These are phyloP conservation scores for Cerceris rybyensis DNA, from an alignment of 2,888 invertebrate genomes.

Conservation along the genomic window DNA sequence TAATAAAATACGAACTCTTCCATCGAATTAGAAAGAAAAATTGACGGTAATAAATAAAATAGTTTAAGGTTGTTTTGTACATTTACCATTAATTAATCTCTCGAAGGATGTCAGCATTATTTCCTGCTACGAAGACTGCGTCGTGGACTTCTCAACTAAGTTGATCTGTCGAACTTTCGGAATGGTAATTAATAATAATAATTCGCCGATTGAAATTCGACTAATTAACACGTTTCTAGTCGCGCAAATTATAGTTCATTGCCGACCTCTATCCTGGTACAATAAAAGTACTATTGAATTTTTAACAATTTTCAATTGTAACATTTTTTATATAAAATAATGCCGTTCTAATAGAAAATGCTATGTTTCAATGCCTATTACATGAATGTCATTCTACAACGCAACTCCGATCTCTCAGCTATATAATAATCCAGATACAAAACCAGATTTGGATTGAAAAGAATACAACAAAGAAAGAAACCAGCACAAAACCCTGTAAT, in stretches of 20 bases:
- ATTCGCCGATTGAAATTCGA: too few species aligned
- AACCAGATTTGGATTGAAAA: too few species aligned
- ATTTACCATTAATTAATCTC: slow-evolving; percentile 26
- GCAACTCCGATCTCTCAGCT: too few species aligned
- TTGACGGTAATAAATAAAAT: slow-evolving; percentile 11
- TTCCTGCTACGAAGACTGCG: slow-evolving; percentile 17
- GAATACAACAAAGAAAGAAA: too few species aligned
- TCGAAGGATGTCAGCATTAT: background rate
- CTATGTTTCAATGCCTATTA: too few species aligned
- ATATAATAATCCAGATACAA: too few species aligned
- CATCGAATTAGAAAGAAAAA: background rate
- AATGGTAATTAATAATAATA: slow-evolving; percentile 1
- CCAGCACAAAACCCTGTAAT: too few species aligned
- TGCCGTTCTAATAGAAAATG: background rate
- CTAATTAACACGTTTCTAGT: background rate
- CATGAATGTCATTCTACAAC: too few species aligned
- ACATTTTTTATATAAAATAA: background rate
- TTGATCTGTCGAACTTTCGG: background rate
- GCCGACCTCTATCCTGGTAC: background rate
- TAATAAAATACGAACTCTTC: slow-evolving; percentile 5
- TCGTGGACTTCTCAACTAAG: slow-evolving; percentile 8
- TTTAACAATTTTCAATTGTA: background rate
- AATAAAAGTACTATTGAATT: background rate
- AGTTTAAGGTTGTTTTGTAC: slow-evolving; percentile 30
- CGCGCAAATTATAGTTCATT: background rate